phyloP scores from a whole-genome alignment of 2,888 invertebrate species.

The Clunio marinus region DNA sequence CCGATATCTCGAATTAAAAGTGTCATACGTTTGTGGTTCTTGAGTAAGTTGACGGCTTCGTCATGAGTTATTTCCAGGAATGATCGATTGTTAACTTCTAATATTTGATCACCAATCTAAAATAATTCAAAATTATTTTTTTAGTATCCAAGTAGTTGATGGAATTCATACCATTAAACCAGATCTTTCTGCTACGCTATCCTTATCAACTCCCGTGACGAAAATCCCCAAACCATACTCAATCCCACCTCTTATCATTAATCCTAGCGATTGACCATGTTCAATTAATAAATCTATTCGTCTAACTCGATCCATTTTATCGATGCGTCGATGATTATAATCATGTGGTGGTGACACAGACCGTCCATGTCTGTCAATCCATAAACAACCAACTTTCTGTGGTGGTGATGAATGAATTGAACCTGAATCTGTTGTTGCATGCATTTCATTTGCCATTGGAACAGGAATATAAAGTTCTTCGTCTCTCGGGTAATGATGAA shows the following conservation, averaged over 20 bases:
- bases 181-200: constrained; percentile 34
- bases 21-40: constrained; percentile 58
- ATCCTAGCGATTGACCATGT: constrained; percentile 34
- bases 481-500: constrained; percentile 20
- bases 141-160: neutral
- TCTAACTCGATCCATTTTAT: constrained; percentile 27
- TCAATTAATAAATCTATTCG: constrained; percentile 37
- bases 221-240: constrained; percentile 38
- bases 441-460: neutral
- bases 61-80: constrained; percentile 61
- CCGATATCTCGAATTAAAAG: constrained; percentile 60
- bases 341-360: constrained; percentile 36
- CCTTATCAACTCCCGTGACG: constrained; percentile 36
- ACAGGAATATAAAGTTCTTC: constrained; percentile 30
- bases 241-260: constrained; percentile 38
- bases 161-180: constrained; percentile 30
- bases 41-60: constrained; percentile 59
- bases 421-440: neutral
- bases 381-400: constrained; percentile 29
- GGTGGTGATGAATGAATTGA: constrained; percentile 34
- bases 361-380: constrained; percentile 35
- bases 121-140: constrained; percentile 2
- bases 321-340: constrained; percentile 20
- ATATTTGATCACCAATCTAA: constrained; percentile 62
- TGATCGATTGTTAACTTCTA: constrained; percentile 60